phyloP scores from a whole-genome alignment of 2,888 invertebrate species.

The Tricholauxania praeusta region DNA sequence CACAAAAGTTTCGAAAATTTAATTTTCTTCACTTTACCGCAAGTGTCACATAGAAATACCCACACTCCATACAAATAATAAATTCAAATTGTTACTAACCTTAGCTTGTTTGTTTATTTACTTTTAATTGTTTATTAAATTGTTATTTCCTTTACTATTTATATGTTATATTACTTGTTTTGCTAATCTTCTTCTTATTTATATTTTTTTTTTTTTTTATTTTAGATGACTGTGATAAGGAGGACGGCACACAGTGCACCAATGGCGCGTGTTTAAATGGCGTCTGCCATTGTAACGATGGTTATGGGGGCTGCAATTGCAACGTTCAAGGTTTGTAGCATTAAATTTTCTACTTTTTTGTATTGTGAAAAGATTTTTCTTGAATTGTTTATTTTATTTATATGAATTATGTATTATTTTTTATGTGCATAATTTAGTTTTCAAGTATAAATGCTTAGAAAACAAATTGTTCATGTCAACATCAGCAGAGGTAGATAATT shows the following conservation, averaged over 20 bases:
- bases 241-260: slow-evolving; percentile 90
- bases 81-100: not conserved
- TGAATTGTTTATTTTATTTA: not conserved
- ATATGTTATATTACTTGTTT: slow-evolving; percentile 16
- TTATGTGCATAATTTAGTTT: not conserved
- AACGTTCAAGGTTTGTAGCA: slow-evolving; percentile 84
- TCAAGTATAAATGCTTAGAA: no score
- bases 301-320: slow-evolving; percentile 94
- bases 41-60: no score
- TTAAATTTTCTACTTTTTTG: not conserved
- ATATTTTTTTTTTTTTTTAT: slow-evolving; percentile 27
- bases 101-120: slow-evolving; percentile 4
- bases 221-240: slow-evolving; percentile 91
- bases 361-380: not conserved
- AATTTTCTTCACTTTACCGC: no score
- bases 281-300: slow-evolving; percentile 96
- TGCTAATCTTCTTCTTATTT: slow-evolving; percentile 14
- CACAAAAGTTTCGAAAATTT: no score
- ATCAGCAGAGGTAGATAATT: no score
- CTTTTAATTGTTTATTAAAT: slow-evolving; percentile 29
- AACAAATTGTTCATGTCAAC: no score
- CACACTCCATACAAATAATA: no score
- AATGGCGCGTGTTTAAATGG: slow-evolving; percentile 94
- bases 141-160: slow-evolving; percentile 39
- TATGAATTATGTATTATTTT: not conserved